These are phyloP conservation scores for Cantharis flavilabris DNA, from an alignment of 2,888 invertebrate species.

Conservation along the genomic window DNA sequence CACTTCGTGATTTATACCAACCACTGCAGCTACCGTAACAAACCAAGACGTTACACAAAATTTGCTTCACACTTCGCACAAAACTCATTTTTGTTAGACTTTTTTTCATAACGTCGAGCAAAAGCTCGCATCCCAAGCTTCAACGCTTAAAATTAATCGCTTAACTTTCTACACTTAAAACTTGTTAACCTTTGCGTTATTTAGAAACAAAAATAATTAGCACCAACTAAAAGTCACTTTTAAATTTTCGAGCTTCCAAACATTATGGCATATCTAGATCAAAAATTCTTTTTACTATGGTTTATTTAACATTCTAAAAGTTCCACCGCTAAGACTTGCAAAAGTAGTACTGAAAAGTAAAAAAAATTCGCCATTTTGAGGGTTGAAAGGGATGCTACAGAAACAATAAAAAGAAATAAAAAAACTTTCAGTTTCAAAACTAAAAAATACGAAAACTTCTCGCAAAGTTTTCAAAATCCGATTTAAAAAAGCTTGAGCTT, in stretches of 20 bases:
- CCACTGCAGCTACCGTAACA: conserved; percentile 17
- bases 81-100: background rate
- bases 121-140: background rate
- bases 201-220: background rate
- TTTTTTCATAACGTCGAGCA: background rate
- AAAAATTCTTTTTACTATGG: no score
- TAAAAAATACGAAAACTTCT: no score
- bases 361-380: background rate
- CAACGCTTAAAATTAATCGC: background rate
- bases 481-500: background rate
- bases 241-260: background rate
- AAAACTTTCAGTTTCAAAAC: no score
- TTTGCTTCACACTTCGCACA: conserved; percentile 1
- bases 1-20: conserved; percentile 8
- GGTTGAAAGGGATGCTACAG: background rate
- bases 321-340: background rate
- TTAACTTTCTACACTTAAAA: background rate
- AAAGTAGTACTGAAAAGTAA: no score
- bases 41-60: conserved; percentile 15
- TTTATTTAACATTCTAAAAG: background rate
- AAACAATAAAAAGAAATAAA: no score
- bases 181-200: background rate
- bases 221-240: background rate
- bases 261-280: no score
- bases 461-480: background rate